Conservation (phyloP, 2,888 invertebrate genomes). For the Scaptomyza flava region DNA sequence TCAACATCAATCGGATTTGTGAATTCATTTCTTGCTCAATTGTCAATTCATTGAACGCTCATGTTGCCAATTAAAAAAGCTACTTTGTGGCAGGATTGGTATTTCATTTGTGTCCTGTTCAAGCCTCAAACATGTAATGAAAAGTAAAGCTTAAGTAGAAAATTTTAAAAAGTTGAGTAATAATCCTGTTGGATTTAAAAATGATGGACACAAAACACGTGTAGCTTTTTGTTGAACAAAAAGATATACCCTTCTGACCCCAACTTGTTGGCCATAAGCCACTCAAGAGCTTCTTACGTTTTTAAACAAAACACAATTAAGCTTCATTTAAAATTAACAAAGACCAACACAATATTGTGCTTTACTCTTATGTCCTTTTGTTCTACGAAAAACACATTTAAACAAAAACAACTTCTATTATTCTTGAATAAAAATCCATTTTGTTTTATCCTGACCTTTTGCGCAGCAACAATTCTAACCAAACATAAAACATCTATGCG, state of each 20-base stretch:
- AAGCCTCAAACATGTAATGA: background rate
- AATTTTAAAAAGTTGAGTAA: too few species aligned
- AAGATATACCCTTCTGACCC: background rate
- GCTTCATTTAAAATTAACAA: background rate
- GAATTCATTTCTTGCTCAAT: slow-evolving; percentile 23
- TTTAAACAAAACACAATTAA: background rate
- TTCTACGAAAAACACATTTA: background rate
- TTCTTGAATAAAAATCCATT: background rate
- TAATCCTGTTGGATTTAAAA: too few species aligned
- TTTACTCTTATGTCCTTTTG: background rate
- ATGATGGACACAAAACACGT: too few species aligned
- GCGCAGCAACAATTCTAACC: background rate
- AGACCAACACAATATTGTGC: background rate
- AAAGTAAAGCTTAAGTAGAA: too few species aligned
- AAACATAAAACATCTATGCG: background rate
- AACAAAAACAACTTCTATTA: background rate
- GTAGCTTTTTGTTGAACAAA: too few species aligned
- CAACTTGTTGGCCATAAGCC: background rate
- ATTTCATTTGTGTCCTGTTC: background rate
- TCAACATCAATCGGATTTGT: slow-evolving; percentile 13
- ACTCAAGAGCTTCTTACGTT: background rate
- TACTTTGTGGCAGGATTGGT: background rate
- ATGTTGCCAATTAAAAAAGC: slow-evolving; percentile 11
- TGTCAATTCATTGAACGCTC: slow-evolving; percentile 24
- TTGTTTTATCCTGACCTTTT: background rate